Evolutionary conservation across 2,888 invertebrate species (phyloP).

Genomic region (Epirrhoe alternata): DNA sequence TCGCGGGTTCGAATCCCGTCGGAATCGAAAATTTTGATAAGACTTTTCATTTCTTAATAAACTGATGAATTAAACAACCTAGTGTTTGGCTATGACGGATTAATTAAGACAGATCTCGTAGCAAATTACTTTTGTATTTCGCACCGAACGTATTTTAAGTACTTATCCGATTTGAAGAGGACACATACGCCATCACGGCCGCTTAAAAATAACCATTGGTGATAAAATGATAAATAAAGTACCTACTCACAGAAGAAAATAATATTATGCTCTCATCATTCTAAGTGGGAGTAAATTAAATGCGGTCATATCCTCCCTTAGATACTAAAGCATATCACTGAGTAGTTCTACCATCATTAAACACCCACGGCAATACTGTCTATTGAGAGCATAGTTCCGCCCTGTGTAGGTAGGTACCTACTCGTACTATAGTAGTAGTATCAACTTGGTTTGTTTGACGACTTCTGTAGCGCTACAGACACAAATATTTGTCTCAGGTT

Average conservation of each 20-base stretch:
- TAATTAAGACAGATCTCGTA: too few relatives aligned
- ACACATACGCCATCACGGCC: not conserved
- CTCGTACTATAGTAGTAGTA: not conserved
- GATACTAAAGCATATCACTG: conserved; percentile 8
- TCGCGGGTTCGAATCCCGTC: too few relatives aligned
- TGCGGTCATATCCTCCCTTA: conserved; percentile 20
- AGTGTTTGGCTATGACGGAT: too few relatives aligned
- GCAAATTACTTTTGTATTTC: too few relatives aligned
- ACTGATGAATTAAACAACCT: too few relatives aligned
- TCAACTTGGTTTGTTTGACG: not conserved
- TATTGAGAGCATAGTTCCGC: conserved; percentile 6
- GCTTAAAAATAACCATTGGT: not conserved
- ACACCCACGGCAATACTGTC: conserved; percentile 9
- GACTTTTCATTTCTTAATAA: too few relatives aligned
- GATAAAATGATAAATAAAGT: not conserved
- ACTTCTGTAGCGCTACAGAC: too few relatives aligned
- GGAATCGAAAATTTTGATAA: too few relatives aligned
- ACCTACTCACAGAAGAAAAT: not conserved
- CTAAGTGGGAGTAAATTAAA: conserved; percentile 10
- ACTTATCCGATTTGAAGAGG: not conserved
- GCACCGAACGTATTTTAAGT: not conserved
- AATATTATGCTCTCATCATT: not conserved
- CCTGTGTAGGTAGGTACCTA: not conserved
- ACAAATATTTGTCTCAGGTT: too few relatives aligned
- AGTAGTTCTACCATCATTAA: conserved; percentile 6